A percentile compares a stretch with the other conserved stretches of the same genome.
These are phyloP conservation scores for Oegoconia quadripuncta DNA, from an alignment of 2,888 invertebrate genomes.

Conservation along the genomic window DNA sequence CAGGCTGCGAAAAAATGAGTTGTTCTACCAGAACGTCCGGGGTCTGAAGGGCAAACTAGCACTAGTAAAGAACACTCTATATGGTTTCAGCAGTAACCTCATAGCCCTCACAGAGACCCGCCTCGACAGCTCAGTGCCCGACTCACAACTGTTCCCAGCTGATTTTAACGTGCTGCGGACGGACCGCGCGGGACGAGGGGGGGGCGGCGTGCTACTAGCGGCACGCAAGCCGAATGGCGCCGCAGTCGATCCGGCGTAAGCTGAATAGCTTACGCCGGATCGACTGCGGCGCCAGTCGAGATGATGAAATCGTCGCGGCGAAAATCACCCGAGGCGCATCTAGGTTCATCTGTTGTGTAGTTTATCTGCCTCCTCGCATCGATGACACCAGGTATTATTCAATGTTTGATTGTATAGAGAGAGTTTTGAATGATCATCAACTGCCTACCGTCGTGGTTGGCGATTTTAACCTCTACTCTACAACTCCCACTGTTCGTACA, in stretches of 20 bases:
- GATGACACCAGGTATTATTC: not conserved
- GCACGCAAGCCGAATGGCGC: no score
- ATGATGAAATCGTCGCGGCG: constrained; percentile 1
- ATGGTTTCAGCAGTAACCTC: not conserved
- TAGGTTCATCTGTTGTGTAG: constrained; percentile 1
- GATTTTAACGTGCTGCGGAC: not conserved
- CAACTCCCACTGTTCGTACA: not conserved
- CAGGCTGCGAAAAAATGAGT: not conserved
- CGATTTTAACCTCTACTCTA: constrained; percentile 1
- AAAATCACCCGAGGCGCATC: not conserved
- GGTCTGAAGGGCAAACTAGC: constrained; percentile 7
- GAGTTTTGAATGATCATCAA: not conserved
- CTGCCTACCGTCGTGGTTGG: not conserved
- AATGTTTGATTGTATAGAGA: not conserved
- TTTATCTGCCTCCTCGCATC: not conserved
- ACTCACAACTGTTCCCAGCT: constrained; percentile 1
- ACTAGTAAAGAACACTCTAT: not conserved
- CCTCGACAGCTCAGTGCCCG: not conserved
- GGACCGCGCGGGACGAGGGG: constrained; percentile 3
- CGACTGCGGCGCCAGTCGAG: not conserved
- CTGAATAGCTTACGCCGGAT: not conserved
- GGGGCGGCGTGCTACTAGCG: constrained; percentile 2
- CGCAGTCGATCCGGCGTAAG: no score
- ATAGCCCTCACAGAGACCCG: constrained; percentile 6
- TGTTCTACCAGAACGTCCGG: constrained; percentile 9